Evolutionary conservation across 1,140 invertebrate genomes (phyloP), one percentile per base, ranked within the genome.

Genomic region (Brachionus rubens): DNA sequence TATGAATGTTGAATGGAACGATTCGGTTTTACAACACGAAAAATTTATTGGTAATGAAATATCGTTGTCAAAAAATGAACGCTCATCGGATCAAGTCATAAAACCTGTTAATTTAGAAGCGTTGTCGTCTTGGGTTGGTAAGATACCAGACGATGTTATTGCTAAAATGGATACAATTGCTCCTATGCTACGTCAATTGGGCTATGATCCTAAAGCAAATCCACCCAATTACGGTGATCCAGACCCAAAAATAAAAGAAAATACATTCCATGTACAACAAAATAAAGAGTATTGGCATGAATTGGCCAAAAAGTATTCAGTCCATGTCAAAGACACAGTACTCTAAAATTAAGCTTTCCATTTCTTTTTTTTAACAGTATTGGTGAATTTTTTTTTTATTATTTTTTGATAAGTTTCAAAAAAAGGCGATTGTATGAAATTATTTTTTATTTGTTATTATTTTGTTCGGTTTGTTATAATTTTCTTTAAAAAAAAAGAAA

Each of bases 71-170:
- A 97, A 96, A 85, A 92, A 95, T 79, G 96, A 99, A 85, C 88
- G 94, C 75, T 98, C 95, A 14, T 96, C 94, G 77, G 96, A 99
- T 87, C 96, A 99, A 88, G 95, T 99, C 65, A 93, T 98, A 82
- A 97, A 97, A 83, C 94, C 96, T 5, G 91, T 99, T 12, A 98
- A 98, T 87, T 85, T 94, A 76, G 94, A 98, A 85, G 96, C 96
- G 7, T 85, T 99, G 54, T 90, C 90, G 78, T 97, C 96, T 86
- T 99, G 96, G 96, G 94, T 96, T 41, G 93, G 92, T 41, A 87
- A 91, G 78, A 90, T 98, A 81, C 94, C 94, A 24, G 87, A 89
- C 6, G 93, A 97, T 84, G 93, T 96, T 26, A 88, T 94, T 36
- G 87, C 87, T 77, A 91, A 96, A 82, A 94, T 96, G 92, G 89